Base-by-base conservation (phyloP, 2,888 invertebrate species). In the Hirtodrosophila confusa region DNA sequence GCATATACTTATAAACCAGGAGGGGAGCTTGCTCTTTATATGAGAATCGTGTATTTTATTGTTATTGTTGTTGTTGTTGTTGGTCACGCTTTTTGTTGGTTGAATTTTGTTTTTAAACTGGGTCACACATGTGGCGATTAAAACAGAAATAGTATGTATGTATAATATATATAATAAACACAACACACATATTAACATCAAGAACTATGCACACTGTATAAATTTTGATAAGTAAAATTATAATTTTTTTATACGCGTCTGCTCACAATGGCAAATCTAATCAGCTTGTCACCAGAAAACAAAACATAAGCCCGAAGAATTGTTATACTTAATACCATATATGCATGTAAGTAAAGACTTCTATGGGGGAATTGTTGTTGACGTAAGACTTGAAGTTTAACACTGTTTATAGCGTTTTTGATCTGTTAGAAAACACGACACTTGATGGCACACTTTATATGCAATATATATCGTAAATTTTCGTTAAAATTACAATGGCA, bases 41-140 rank as follows among this genome's bases (percentile, higher is more conserved):
- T 75, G 80, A 67, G 75, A 69, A 78, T 62, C 31, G 33, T 51
- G 40, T 62, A 33, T 75, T 68, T 63, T 58, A 72, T 69, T 76
- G 64, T 57, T 78, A 45, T 17, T 55, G 36, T 56, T 50, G 53
- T 60, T 69, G 51, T 47, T 61, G 49, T 50, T 75, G 61, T 54
- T 67, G 62, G 68, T 69, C 73, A 54, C 57, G 73, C 62, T 73
- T 73, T 58, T 67, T 69, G 47, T 66, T 61, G 63, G 35, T 64
- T 61, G 39, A 36, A 43, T 75, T 82, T 69, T 17, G 17, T 1
- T 36, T 66, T 67, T 60, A 69, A 83, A 86, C 69, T 88, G 63
- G 84, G 84, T 84, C 84, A 84, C 86, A 88, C 80, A 84, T 84
- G 86, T 73, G 84, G 86, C 73, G 82, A 82, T 82, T 82, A 85